Evolutionary conservation across 2,888 invertebrate genomes (phyloP), one percentile per base, ranked within the genome.

Genomic region (Aleiodes leptofemur): DNA sequence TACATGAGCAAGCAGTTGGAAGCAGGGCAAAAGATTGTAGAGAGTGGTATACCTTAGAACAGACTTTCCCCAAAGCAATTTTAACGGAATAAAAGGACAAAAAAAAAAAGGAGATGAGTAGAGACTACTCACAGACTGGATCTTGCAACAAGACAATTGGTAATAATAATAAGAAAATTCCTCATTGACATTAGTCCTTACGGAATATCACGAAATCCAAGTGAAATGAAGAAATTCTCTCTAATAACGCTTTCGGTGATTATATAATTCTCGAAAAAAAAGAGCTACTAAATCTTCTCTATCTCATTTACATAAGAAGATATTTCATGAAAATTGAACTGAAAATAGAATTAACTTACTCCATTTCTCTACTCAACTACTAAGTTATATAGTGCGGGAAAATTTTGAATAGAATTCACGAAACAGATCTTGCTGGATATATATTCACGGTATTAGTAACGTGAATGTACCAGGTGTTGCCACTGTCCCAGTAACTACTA

Each of bases 401-500:
- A 43, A 43, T 43, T 43, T 43, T 43, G 43, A 9, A 9, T 43
- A 5, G 43, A 73, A 72, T 34, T 73, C 55, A 43, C 9, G 55
- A 31, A 14, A 68, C 61, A 48, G 55, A 55, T 43, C 31, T 69
- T 55, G 34, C 14, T 69, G 51, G 13, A 29, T 29, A 53, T n/a
- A 69, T 31, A 48, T 69, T 13, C 23, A n/a, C 23, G 29, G 34
- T 9, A 7, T 31, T 29, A 56, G 16, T 3, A 55, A 14, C 13
- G 38, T 69, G 16, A 69, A 34, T 13, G 53, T 69, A 69, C 69
- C 34, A 56, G 69, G 5, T 34, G 48, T 77, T 56, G 69, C 38
- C 16, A 68, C 61, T 56, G 50, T 71, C 31, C 23, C 71, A 56
- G 51, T 43, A 76, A 66, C 57, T 23, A 38, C 38, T 5, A 38